A percentile compares a stretch with the other conserved stretches of the same genome.
Conservation (phyloP, 2,113 vertebrate genomes). For the Ptilonorhynchus violaceus region DNA sequence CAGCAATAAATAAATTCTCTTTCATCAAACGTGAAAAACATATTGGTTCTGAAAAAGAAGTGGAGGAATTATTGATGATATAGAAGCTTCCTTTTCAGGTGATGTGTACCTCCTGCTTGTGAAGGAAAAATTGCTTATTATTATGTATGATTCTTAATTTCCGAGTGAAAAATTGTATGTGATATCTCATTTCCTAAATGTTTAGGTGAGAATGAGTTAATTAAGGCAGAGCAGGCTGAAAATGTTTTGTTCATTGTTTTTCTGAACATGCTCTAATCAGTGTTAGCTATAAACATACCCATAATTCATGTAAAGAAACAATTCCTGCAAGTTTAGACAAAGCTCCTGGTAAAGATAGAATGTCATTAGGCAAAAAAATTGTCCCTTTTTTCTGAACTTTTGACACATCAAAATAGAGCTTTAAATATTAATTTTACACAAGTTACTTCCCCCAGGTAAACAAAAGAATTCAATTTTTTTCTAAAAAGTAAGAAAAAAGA, state of each 20-base stretch:
- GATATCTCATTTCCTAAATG: not conserved
- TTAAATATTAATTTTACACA: not conserved
- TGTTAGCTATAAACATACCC: not conserved
- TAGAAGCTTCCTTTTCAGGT: not conserved
- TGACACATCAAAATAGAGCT: not conserved
- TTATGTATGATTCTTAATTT: not conserved
- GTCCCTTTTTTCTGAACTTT: not conserved
- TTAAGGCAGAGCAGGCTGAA: not conserved
- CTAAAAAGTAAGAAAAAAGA: not conserved
- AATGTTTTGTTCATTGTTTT: not conserved
- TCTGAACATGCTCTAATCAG: not conserved
- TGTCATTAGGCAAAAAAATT: not conserved
- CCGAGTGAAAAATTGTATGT: not conserved
- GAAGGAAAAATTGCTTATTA: not conserved
- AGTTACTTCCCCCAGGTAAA: not conserved
- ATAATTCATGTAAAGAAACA: not conserved
- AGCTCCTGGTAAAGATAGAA: not conserved
- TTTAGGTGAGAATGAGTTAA: not conserved
- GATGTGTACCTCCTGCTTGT: not conserved
- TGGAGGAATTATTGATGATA: not conserved
- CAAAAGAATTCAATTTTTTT: rapidly evolving
- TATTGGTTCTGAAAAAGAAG: not conserved
- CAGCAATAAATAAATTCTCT: not conserved
- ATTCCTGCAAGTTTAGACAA: not conserved
- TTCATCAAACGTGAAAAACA: not conserved